These are phyloP conservation scores for Nasua narica DNA, from an alignment of 2,797 vertebrate genomes.

Conservation along the genomic window DNA sequence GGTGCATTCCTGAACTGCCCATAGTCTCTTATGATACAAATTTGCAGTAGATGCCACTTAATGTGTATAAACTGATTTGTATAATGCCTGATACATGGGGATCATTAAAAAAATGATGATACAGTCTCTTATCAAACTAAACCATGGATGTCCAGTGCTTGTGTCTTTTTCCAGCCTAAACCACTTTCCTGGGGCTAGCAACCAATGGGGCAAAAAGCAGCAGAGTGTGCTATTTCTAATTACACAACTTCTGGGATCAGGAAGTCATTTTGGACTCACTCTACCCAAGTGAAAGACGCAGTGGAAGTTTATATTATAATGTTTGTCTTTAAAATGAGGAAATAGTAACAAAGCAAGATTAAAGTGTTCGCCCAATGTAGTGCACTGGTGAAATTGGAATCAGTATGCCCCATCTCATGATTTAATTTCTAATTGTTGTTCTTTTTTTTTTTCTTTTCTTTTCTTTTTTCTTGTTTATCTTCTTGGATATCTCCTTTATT, in stretches of 20 bases:
- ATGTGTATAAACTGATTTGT: neutral
- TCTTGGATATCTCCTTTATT: neutral
- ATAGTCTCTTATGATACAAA: neutral
- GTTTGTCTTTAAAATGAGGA: neutral
- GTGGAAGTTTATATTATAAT: neutral
- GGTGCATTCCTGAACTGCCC: neutral
- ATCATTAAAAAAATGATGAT: neutral
- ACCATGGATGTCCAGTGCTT: neutral
- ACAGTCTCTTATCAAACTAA: neutral
- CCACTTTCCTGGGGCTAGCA: neutral
- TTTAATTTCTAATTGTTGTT: neutral
- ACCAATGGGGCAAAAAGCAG: neutral
- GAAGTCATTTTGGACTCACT: neutral
- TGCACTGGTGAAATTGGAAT: neutral
- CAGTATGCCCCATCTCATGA: accelerated
- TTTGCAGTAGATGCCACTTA: neutral
- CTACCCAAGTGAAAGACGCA: neutral
- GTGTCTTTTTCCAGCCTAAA: neutral
- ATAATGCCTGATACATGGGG: no score
- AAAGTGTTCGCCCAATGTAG: neutral
- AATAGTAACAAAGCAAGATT: neutral
- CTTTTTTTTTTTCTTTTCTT: neutral
- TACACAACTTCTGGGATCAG: neutral
- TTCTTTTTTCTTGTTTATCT: neutral
- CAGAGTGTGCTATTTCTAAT: neutral